phyloP scores from a whole-genome alignment of 2,797 vertebrate genomes.

The Malacoraja senta region DNA sequence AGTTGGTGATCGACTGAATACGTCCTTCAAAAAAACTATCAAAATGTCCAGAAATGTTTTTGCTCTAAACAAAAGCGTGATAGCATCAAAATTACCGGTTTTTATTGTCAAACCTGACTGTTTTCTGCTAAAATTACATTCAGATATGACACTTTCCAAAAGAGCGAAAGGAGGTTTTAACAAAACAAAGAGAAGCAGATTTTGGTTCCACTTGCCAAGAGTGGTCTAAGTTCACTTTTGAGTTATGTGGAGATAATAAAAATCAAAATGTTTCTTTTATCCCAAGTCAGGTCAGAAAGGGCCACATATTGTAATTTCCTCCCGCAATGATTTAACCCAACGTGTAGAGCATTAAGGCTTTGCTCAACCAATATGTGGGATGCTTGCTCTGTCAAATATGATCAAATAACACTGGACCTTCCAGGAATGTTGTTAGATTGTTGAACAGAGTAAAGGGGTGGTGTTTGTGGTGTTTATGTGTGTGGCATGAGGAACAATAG shows the following conservation, averaged over 20 bases:
- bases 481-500: no score
- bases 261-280: not conserved
- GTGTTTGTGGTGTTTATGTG: no score
- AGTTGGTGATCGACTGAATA: not conserved
- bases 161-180: not conserved
- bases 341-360: not conserved
- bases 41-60: not conserved
- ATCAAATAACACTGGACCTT: not conserved
- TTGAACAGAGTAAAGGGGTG: not conserved
- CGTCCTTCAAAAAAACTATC: not conserved
- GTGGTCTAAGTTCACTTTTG: not conserved
- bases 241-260: not conserved
- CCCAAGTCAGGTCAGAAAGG: not conserved
- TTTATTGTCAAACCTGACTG: not conserved
- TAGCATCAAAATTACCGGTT: no score
- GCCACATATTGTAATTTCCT: conserved; percentile 7
- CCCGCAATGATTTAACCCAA: not conserved
- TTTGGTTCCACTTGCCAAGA: not conserved
- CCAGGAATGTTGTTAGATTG: not conserved
- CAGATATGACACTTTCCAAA: not conserved
- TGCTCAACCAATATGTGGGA: not conserved
- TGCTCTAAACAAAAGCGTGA: not conserved
- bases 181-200: not conserved
- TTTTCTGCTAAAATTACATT: not conserved
- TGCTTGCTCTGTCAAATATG: not conserved